Evolutionary conservation across 2,113 vertebrate species (phyloP), one percentile per base, ranked within the genome.

Genomic region (Parus major): DNA sequence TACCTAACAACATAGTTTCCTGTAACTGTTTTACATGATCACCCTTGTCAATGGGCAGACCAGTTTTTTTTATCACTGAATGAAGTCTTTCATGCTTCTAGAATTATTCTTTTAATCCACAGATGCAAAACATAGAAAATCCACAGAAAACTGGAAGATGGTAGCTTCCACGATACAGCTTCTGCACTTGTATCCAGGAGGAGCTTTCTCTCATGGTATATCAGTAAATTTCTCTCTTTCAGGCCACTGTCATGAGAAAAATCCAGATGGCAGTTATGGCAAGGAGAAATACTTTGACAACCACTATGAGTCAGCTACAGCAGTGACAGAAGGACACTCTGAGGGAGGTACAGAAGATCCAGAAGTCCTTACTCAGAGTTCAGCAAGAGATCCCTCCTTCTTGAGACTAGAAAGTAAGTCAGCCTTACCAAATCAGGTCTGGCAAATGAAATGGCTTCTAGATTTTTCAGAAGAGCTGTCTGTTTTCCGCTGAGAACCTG

Each of bases 391-490:
- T 87, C 88, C 97, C 50, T 92, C 97, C 57, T 86, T 97, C 84
- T 47, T 98, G 89, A 97, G 94, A 78, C 93, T 98, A 77, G 97
- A 98, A 96, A 98, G 98, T 98, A 98, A 98, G 98, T 97, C 75
- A 89, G 19, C 68, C 59, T 93, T 96, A 90, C 50, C 65, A 88
- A 86, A 69, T 41, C 29, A 44, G 28, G 87, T 68, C 72, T 86
- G 71, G 50, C 24, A 69, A 90, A 86, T 55, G 5, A 94, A 75
- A 92, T 11, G 2, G 23, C 88, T 93, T 85, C 76, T 78, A 28
- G 22, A 8, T 89, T 94, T 78, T 96, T 36, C 47, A 55, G 63
- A 88, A 68, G 46, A 83, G 18, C 71, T 86, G 18, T 42, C 55
- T 71, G 22, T 35, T 88, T 94, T 71, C 41, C 9, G 77, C 63